Evolutionary conservation across 2,113 vertebrate genomes (phyloP).

Genomic region (Recurvirostra avosetta): DNA sequence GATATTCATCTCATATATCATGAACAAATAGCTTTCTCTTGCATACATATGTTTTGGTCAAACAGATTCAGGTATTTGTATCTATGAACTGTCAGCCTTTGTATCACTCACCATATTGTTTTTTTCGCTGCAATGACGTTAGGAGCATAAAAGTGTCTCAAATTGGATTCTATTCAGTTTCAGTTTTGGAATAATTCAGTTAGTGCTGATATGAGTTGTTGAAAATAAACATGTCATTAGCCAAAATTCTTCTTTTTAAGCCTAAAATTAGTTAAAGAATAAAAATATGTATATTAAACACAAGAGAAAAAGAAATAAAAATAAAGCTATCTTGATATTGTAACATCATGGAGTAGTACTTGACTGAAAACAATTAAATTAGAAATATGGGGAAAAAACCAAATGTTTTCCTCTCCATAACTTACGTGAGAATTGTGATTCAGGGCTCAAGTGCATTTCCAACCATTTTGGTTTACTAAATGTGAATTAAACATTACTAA

Average conservation of each 20-base stretch:
- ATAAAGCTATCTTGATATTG: neutral
- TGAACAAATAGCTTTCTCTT: neutral
- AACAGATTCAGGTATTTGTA: neutral
- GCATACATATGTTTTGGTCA: neutral
- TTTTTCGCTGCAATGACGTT: neutral
- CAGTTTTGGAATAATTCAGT: neutral
- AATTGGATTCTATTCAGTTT: neutral
- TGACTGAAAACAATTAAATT: neutral
- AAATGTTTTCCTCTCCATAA: neutral
- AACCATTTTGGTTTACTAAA: neutral
- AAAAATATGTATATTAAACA: neutral
- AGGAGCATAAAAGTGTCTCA: neutral
- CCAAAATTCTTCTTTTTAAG: neutral
- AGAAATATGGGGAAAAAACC: rapidly evolving
- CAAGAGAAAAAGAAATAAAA: neutral
- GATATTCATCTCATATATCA: neutral
- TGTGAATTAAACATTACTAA: neutral
- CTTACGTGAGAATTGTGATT: neutral
- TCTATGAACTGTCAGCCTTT: neutral
- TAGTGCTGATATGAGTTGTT: neutral
- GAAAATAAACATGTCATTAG: neutral
- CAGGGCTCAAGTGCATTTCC: neutral
- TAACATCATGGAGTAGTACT: rapidly evolving
- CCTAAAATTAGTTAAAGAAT: neutral
- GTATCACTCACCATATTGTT: neutral